Base-by-base conservation (phyloP, 2,888 invertebrate genomes). In the Leuctra nigra region DNA sequence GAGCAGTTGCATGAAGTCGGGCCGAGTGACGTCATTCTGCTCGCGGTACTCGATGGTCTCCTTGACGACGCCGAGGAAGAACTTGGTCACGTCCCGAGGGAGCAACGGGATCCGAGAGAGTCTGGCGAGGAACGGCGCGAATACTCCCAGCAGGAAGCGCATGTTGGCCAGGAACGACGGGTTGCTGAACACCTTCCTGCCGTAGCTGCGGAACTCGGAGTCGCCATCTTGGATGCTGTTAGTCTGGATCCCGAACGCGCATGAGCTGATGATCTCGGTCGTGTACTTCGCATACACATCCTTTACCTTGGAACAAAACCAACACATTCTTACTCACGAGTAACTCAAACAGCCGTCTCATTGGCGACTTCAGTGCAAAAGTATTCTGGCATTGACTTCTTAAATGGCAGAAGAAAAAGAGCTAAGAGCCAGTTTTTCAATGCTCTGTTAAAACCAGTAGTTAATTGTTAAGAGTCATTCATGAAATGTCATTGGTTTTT, bases 231-330 rank as follows among this genome's bases (percentile, higher is more conserved):
- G 50, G 47, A 64, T 61, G 1, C 58, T 53, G 53, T 66, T 64
- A 41, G 62, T 55, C 57, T 75, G 72, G 50, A 74, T 60, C 6
- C 76, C 76, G 59, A 77, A 78, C 39, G 74, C 71, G 53, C 75
- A 69, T 36, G 71, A 71, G n/a, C 72, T 73, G 53, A 77, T 73
- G 1, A 75, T 68, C 59, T 76, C 75, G 24, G 72, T 70, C 7
- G 73, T 70, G 62, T 72, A 77, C 22, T 61, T 62, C 0, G 64
- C 65, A 22, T 62, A 65, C 1, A 63, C 25, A 14, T 66, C 65
- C 53, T 65, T 64, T 4, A 66, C 52, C 22, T 68, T n/a, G n/a
- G n/a, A n/a, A n/a, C n/a, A n/a, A n/a, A n/a, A n/a, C n/a, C n/a
- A n/a, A n/a, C n/a, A n/a, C n/a, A n/a, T n/a, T n/a, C n/a, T n/a